Conservation (phyloP, 64 coral and sea anemone species). For the Montipora capricornis region DNA sequence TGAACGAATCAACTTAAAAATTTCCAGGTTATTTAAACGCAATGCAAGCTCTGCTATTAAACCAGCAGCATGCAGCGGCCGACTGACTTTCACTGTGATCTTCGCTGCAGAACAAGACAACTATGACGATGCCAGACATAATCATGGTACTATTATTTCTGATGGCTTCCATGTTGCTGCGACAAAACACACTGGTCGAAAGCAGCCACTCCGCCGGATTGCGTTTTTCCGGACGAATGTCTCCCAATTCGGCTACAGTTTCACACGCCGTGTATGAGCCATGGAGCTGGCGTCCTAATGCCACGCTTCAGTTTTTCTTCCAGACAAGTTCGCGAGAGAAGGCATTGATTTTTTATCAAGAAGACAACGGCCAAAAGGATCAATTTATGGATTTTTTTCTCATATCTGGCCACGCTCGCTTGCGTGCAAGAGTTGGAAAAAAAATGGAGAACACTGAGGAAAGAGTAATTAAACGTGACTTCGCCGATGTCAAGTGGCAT, state of each 20-base stretch:
- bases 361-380: neutral
- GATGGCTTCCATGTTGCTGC: neutral
- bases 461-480: neutral
- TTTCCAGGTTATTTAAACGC: constrained; percentile 32
- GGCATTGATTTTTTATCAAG: constrained; percentile 29
- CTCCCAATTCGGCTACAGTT: neutral
- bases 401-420: neutral
- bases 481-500: constrained; percentile 17
- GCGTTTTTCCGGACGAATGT: neutral
- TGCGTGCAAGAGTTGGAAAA: constrained; percentile 18
- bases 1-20: constrained; percentile 25
- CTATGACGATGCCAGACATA: neutral
- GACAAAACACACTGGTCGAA: neutral
- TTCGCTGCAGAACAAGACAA: neutral
- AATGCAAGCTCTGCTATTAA: neutral
- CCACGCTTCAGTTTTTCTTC: constrained; percentile 30
- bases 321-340: neutral
- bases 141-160: neutral
- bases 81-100: neutral
- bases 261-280: constrained; percentile 29
- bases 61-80: neutral
- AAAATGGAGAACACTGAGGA: neutral
- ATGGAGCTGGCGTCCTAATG: constrained; percentile 37
- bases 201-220: neutral
- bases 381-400: constrained; percentile 32